Conservation (phyloP, 2,113 vertebrate species). For the Bujurquina vittata region DNA sequence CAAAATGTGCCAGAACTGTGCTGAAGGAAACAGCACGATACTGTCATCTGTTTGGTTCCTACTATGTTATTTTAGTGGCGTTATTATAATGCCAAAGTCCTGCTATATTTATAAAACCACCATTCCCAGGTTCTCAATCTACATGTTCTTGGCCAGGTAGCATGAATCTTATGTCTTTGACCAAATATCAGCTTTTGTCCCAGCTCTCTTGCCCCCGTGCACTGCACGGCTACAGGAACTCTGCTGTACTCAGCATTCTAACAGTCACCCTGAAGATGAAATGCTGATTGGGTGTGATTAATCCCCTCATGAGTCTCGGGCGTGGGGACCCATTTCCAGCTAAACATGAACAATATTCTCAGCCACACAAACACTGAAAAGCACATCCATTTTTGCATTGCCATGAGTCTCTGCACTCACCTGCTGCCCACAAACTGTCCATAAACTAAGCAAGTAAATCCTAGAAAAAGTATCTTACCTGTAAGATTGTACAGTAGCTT, state of each 20-base stretch:
- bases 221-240: not conserved
- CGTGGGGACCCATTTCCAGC: not conserved
- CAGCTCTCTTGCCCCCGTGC: not conserved
- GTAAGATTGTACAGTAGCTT: not conserved
- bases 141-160: no score
- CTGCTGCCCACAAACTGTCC: conserved; percentile 1
- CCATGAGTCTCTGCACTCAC: not conserved
- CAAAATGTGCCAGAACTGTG: not conserved
- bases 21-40: not conserved
- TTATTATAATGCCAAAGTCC: not conserved
- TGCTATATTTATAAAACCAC: not conserved
- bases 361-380: conserved; percentile 2
- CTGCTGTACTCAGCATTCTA: not conserved
- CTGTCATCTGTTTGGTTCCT: not conserved
- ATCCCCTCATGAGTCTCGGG: not conserved
- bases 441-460: not conserved
- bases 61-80: not conserved
- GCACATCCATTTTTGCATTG: conserved; percentile 8
- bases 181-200: not conserved
- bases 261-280: not conserved
- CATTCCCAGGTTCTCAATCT: not conserved
- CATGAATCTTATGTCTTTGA: not conserved
- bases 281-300: not conserved
- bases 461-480: not conserved
- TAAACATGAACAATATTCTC: not conserved